Evolutionary conservation across 1,140 invertebrate species (phyloP), one percentile per base, ranked within the genome.

Genomic region (Frieseomelitta varia): DNA sequence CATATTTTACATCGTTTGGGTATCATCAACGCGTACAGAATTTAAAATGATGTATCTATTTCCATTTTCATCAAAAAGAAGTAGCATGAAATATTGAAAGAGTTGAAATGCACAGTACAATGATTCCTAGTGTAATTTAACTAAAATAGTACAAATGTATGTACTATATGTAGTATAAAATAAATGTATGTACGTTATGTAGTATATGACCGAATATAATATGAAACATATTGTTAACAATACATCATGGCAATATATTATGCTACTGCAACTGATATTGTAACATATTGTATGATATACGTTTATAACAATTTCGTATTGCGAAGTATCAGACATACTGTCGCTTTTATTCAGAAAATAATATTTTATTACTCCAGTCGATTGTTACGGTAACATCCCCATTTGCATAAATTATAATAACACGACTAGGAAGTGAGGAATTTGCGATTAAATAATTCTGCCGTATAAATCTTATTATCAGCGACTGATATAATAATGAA

Each of bases 81-180:
- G 81, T 69, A 84, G 75, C 56, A 88, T 81, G 71, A 71, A 85
- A 79, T 89, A 85, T 87, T 81, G 19, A 30, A 76, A 30, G 34
- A 68, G n/a, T 58, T 56, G 30, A 69, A 39, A 47, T 12, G 15
- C 4, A 3, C 1, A 65, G 1, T 53, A 6, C 39, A 15, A 65
- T 10, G 27, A 30, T 65, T 17, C 24, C 21, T 69, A 69, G 21
- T 39, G 21, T 4, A 24, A 69, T 39, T 68, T 39, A 11, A 24
- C 0, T 3, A n/a, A 68, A 12, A 68, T 68, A 39, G 24, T 4
- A 39, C 10, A 1, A 21, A 39, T n/a, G 12, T n/a, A 69, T 24
- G 8, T 68, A 24, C 47, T 39, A 68, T 34, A 21, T 15, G 2
- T 65, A 12, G 30, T 17, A 30, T 15, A 63, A 55, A 17, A n/a